Evolutionary conservation across 23 tunicate species (phyloP).

Genomic region (Halocynthia aurantium): DNA sequence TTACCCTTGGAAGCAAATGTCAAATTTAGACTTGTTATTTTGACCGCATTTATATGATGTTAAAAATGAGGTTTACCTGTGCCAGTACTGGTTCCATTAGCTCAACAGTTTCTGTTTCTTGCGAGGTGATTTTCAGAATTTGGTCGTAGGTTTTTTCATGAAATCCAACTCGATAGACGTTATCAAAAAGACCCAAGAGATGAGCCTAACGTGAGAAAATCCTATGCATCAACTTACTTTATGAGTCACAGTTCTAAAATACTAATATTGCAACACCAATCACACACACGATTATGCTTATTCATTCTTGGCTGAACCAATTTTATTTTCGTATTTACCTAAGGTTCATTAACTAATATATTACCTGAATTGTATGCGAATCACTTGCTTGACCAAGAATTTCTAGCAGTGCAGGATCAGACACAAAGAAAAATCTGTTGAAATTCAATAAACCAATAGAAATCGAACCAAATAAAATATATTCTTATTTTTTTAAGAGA

Average conservation of each 20-base stretch:
- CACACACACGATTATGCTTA: too few relatives aligned
- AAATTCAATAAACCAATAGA: background rate
- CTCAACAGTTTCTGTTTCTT: conserved; percentile 72
- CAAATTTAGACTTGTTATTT: background rate
- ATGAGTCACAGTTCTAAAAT: background rate
- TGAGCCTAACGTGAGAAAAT: conserved; percentile 31
- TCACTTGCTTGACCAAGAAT: conserved; percentile 86
- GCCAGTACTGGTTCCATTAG: conserved; percentile 55
- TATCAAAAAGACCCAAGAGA: conserved; percentile 77
- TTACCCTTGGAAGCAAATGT: conserved; percentile 40
- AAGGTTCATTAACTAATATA: background rate
- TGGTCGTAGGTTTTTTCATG: conserved; percentile 78
- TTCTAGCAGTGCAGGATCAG: conserved; percentile 83
- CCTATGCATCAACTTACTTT: background rate
- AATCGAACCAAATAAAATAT: too few relatives aligned
- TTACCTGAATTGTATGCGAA: conserved; percentile 83
- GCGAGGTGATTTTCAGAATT: conserved; percentile 63
- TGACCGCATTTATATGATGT: background rate
- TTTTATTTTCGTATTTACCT: too few relatives aligned
- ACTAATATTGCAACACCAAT: too few relatives aligned
- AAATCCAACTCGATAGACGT: conserved; percentile 64
- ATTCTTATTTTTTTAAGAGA: too few relatives aligned
- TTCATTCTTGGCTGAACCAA: too few relatives aligned
- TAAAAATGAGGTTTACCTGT: conserved; percentile 20
- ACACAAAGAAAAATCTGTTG: conserved; percentile 74